These are phyloP conservation scores for Hydroisotoma schaefferi DNA, from an alignment of 2,888 invertebrate genomes.

Conservation along the genomic window DNA sequence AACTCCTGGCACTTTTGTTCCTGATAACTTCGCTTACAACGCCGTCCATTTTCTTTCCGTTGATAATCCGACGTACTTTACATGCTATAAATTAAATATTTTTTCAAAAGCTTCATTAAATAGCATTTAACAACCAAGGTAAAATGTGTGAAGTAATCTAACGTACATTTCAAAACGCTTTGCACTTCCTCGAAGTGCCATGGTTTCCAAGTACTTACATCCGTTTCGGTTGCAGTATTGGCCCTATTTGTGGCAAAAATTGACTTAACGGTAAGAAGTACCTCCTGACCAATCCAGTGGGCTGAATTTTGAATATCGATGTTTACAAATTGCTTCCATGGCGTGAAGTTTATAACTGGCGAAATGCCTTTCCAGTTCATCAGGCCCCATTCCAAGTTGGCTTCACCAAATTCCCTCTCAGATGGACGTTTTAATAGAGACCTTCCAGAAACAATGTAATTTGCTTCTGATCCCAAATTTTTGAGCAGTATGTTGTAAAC, in stretches of 20 bases:
- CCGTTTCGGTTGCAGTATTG: background rate
- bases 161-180: slow-evolving; percentile 12
- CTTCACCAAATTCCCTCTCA: background rate
- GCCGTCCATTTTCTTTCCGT: slow-evolving; percentile 2
- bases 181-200: background rate
- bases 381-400: slow-evolving; percentile 13
- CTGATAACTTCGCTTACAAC: background rate
- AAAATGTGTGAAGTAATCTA: background rate
- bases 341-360: background rate
- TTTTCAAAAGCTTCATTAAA: background rate
- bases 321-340: slow-evolving; percentile 24
- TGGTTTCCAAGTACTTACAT: slow-evolving; percentile 4
- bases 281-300: slow-evolving; percentile 12
- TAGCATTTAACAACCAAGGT: background rate
- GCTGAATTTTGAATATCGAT: slow-evolving; percentile 24
- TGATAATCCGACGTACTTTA: background rate
- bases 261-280: slow-evolving; percentile 2
- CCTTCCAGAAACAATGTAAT: background rate
- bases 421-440: background rate
- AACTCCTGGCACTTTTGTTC: background rate
- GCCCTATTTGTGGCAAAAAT: background rate
- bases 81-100: slow-evolving; percentile 1
- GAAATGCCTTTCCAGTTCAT: slow-evolving; percentile 20
- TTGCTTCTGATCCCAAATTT: too few species aligned
- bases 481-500: slow-evolving; percentile 16